Percentiles rank a stretch among this genome's conserved stretches.
phyloP scores from a whole-genome alignment of 2,888 invertebrate genomes.

The Atethmia centrago region DNA sequence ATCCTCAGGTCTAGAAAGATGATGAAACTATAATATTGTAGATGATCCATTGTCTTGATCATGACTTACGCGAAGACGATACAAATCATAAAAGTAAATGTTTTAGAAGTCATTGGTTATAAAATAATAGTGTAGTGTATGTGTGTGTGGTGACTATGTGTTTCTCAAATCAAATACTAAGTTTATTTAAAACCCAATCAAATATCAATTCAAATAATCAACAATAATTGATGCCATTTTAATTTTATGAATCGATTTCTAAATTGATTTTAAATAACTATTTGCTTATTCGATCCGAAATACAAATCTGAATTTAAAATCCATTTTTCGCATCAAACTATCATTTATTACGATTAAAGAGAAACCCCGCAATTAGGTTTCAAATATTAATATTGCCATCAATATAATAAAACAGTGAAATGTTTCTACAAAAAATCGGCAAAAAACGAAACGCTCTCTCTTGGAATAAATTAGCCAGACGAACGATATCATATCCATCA shows the following conservation, averaged over 20 bases:
- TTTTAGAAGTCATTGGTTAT: not conserved
- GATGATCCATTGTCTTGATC: not conserved
- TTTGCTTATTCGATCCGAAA: conserved; percentile 29
- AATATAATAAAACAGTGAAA: conserved; percentile 45
- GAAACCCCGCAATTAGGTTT: conserved; percentile 54
- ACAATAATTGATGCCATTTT: conserved; percentile 48
- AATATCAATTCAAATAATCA: conserved; percentile 47
- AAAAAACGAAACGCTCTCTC: conserved; percentile 58
- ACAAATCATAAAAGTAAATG: not conserved
- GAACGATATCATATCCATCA: conserved; percentile 71
- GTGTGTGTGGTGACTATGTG: not conserved
- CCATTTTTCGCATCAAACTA: conserved; percentile 29
- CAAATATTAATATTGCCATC: conserved; percentile 35
- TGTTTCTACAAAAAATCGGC: conserved; percentile 27
- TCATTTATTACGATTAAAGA: conserved; percentile 57
- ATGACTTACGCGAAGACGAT: not conserved
- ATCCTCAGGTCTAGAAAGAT: not conserved
- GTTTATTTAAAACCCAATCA: conserved; percentile 39
- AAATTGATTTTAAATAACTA: conserved; percentile 43
- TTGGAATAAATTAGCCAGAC: conserved; percentile 61
- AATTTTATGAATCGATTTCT: conserved; percentile 41
- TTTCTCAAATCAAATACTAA: conserved; percentile 27
- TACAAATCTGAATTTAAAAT: conserved; percentile 35
- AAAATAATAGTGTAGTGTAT: not conserved
- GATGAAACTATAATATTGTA: not conserved